Conservation (phyloP, 2,113 vertebrate species). For the Ammodytes dubius region DNA sequence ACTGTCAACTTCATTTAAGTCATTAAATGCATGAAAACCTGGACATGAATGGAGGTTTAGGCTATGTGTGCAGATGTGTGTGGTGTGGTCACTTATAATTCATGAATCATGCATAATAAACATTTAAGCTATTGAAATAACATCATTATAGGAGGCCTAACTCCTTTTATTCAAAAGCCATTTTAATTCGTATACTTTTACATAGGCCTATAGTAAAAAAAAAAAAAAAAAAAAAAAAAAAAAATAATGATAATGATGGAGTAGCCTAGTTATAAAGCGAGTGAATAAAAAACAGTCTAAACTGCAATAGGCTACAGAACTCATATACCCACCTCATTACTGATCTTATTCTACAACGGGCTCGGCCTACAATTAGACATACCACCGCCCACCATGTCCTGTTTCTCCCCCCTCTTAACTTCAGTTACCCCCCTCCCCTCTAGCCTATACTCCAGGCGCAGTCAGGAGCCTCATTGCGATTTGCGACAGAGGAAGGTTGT, state of each 20-base stretch:
- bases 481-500: constrained; percentile 42
- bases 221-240: no score
- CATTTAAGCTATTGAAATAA: neutral
- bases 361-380: constrained; percentile 30
- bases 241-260: no score
- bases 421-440: constrained; percentile 38
- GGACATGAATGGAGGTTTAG: neutral
- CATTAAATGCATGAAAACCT: neutral
- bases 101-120: neutral
- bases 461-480: constrained; percentile 51
- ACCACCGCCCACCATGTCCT: constrained; percentile 65
- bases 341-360: constrained; percentile 2
- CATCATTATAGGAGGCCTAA: neutral
- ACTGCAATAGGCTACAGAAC: neutral
- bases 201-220: no score
- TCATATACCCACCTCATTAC: neutral
- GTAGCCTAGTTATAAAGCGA: neutral
- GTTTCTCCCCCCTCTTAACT: constrained; percentile 34
- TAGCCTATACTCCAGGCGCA: constrained; percentile 40
- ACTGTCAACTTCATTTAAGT: constrained; percentile 18
- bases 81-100: neutral
- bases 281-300: neutral
- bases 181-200: neutral
- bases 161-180: neutral
- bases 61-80: neutral